Conservation (phyloP, 2,888 invertebrate species). For the Lasioglossum zephyrum region DNA sequence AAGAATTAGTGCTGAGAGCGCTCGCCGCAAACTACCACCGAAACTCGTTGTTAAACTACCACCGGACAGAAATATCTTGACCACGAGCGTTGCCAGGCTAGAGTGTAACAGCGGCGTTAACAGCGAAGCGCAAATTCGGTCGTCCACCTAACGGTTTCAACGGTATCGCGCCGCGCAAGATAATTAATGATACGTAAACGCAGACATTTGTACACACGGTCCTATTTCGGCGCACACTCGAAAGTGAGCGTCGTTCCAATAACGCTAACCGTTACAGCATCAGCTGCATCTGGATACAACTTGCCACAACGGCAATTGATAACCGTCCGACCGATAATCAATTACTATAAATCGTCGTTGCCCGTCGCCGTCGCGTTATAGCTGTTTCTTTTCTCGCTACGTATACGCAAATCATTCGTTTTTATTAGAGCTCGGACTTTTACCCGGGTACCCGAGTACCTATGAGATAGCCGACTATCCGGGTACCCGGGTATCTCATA, state of each 20-base stretch:
- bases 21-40: not conserved
- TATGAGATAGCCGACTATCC: too few relatives aligned
- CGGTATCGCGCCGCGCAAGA: slow-evolving; percentile 40
- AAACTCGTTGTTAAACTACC: slow-evolving; percentile 23
- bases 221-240: slow-evolving; percentile 34
- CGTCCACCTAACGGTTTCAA: slow-evolving; percentile 30
- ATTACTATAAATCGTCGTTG: slow-evolving; percentile 56
- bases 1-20: not conserved
- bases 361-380: not conserved
- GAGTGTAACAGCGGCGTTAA: slow-evolving; percentile 15
- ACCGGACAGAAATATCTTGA: slow-evolving; percentile 6
- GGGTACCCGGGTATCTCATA: too few relatives aligned
- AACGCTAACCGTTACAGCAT: slow-evolving; percentile 42
- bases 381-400: not conserved
- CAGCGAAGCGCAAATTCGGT: slow-evolving; percentile 45
- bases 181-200: slow-evolving; percentile 59
- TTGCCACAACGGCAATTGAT: slow-evolving; percentile 52
- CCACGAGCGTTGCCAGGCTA: not conserved
- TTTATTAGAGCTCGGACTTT: too few relatives aligned
- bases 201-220: slow-evolving; percentile 56
- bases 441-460: too few relatives aligned
- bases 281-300: slow-evolving; percentile 44
- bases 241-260: slow-evolving; percentile 53
- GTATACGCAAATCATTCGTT: not conserved
- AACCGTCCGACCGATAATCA: slow-evolving; percentile 50